Percentiles rank a stretch among this genome's conserved stretches.
Conservation (phyloP, 1,140 invertebrate genomes). For the Drosophila littoralis region DNA sequence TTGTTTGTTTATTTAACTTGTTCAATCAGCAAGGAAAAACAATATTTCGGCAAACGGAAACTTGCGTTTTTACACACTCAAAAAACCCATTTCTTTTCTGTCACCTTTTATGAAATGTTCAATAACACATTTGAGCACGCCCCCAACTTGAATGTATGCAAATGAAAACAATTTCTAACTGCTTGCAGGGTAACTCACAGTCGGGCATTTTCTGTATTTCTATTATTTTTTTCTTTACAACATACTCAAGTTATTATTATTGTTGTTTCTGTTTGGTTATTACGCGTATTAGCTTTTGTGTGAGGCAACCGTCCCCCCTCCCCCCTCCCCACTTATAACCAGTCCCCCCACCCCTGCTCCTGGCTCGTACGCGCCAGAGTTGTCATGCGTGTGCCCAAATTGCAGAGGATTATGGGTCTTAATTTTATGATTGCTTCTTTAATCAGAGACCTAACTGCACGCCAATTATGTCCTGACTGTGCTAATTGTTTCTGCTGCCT, state of each 20-base stretch:
- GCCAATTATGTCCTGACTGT: slow-evolving; percentile 73
- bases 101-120: no score
- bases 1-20: no score
- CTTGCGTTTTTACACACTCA: no score
- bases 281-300: slow-evolving; percentile 26
- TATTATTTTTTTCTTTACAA: no score
- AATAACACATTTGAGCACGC: no score
- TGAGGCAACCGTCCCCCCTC: neutral
- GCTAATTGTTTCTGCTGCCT: slow-evolving; percentile 65
- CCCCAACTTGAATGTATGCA: no score
- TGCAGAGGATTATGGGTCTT: slow-evolving; percentile 80
- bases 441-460: slow-evolving; percentile 78
- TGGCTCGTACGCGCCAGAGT: slow-evolving; percentile 12
- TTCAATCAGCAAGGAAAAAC: no score
- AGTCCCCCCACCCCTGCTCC: neutral
- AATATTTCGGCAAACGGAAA: no score
- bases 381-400: slow-evolving; percentile 66
- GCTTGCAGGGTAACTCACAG: slow-evolving; percentile 5
- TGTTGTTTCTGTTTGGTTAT: slow-evolving; percentile 27
- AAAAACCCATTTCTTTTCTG: no score
- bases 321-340: neutral
- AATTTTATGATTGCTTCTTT: slow-evolving; percentile 82
- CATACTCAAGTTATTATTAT: slow-evolving; percentile 32
- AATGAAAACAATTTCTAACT: no score
- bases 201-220: neutral